Evolutionary conservation across 2,797 vertebrate genomes (phyloP).

Genomic region (Euphonia xanthogaster): DNA sequence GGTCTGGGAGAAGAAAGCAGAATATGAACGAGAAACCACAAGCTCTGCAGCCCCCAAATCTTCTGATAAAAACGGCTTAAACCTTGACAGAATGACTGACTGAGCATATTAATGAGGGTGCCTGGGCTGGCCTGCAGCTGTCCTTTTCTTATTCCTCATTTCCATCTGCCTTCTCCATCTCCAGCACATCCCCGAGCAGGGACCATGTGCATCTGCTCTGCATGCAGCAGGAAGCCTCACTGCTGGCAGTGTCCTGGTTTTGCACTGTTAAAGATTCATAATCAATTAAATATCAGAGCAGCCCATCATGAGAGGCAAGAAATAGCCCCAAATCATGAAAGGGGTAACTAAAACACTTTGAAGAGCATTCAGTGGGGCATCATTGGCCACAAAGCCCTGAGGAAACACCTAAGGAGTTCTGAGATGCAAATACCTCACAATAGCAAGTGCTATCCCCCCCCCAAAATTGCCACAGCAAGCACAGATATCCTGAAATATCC

Average conservation of each 20-base stretch:
- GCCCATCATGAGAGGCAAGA: background rate
- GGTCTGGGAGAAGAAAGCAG: background rate
- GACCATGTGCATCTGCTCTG: background rate
- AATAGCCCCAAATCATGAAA: background rate
- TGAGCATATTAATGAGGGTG: background rate
- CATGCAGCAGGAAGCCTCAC: background rate
- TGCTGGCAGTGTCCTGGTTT: background rate
- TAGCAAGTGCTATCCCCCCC: background rate
- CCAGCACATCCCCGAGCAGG: background rate
- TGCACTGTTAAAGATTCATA: background rate
- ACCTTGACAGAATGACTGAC: background rate
- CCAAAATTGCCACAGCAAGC: background rate
- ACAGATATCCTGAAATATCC: background rate
- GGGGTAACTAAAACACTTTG: background rate
- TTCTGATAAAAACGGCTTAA: background rate
- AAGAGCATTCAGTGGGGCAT: background rate
- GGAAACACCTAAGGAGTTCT: background rate
- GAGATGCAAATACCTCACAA: background rate
- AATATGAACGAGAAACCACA: background rate
- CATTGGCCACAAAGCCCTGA: fast-evolving
- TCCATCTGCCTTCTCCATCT: background rate
- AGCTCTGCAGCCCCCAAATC: background rate
- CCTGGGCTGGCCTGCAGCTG: background rate
- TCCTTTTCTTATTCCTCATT: background rate
- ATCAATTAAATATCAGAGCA: background rate